Conservation (phyloP, 2,797 vertebrate genomes). For the Margarornis squamiger region DNA sequence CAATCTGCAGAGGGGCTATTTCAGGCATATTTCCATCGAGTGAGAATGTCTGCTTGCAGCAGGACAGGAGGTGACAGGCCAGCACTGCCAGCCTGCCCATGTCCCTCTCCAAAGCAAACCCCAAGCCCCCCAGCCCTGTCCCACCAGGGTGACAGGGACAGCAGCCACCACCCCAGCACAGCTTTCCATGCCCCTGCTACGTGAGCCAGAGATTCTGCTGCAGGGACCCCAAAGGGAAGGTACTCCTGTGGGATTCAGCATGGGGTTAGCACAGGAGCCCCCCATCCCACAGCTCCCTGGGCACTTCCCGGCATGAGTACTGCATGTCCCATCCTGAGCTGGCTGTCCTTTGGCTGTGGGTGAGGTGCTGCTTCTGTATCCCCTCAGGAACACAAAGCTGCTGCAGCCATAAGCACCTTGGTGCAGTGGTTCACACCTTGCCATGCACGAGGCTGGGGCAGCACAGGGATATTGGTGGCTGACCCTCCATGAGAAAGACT, state of each 20-base stretch:
- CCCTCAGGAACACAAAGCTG: neutral
- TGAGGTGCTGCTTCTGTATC: neutral
- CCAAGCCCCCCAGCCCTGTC: neutral
- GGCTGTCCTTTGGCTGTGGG: neutral
- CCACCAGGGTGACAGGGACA: neutral
- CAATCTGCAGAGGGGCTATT: slow-evolving; percentile 79
- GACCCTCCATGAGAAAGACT: neutral
- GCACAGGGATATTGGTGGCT: neutral
- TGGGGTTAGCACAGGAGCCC: neutral
- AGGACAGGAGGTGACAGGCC: slow-evolving; percentile 40
- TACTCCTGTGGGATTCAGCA: neutral
- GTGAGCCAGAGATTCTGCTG: neutral
- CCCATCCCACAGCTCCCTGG: neutral
- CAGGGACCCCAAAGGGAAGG: neutral
- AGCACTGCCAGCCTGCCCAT: neutral
- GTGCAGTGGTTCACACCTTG: neutral
- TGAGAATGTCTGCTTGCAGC: neutral
- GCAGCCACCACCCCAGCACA: neutral
- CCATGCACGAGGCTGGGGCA: neutral
- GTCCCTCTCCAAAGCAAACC: neutral
- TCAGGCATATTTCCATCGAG: slow-evolving; percentile 69
- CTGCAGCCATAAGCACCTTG: neutral
- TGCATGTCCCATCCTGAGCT: neutral
- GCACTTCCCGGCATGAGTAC: neutral
- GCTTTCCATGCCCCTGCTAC: fast-evolving